A percentile compares a stretch with the other conserved stretches of the same genome.
These are phyloP conservation scores for Amblyopsis hoosieri DNA, from an alignment of 2,797 vertebrate species.

Conservation along the genomic window DNA sequence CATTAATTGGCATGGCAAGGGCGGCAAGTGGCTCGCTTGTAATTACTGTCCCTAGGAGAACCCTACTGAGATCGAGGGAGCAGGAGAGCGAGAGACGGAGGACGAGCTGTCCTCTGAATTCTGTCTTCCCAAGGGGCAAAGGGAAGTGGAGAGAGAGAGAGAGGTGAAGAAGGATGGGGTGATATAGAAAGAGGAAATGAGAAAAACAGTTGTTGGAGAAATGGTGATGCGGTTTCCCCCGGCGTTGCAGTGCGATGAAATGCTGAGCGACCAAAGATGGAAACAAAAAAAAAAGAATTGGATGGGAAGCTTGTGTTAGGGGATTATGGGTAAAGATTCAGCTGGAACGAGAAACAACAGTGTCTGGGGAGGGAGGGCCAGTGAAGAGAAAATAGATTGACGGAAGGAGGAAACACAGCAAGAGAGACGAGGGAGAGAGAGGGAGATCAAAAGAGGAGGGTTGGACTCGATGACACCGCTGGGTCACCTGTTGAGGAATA, in stretches of 20 bases:
- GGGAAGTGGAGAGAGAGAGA: slow-evolving; percentile 37
- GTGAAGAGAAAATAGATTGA: slow-evolving; percentile 28
- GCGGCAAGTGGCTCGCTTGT: slow-evolving; percentile 63
- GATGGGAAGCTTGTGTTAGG: slow-evolving; percentile 37
- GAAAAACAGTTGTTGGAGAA: slow-evolving; percentile 26
- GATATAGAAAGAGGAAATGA: slow-evolving; percentile 5
- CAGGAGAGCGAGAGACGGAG: slow-evolving; percentile 20
- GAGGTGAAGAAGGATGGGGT: slow-evolving; percentile 20
- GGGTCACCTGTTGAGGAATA: slow-evolving; percentile 27
- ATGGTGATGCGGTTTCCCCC: slow-evolving; percentile 35
- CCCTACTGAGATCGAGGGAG: slow-evolving; percentile 50
- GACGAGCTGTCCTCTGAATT: slow-evolving; percentile 57
- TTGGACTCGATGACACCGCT: slow-evolving; percentile 20
- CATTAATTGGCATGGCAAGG: slow-evolving; percentile 74
- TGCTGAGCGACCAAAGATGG: slow-evolving; percentile 40
- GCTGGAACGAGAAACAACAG: slow-evolving; percentile 11
- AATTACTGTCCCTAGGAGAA: slow-evolving; percentile 74
- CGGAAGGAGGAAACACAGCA: slow-evolving; percentile 27
- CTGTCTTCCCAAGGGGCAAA: slow-evolving; percentile 47
- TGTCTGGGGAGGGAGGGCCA: not conserved
- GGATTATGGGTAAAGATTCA: slow-evolving; percentile 59
- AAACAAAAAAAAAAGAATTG: slow-evolving; percentile 29
- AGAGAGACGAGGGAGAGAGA: slow-evolving; percentile 25
- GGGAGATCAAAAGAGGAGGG: slow-evolving; percentile 21
- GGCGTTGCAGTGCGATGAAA: slow-evolving; percentile 1